Base-by-base conservation (phyloP, 2,888 invertebrate species). In the Pardosa pseudoannulata region DNA sequence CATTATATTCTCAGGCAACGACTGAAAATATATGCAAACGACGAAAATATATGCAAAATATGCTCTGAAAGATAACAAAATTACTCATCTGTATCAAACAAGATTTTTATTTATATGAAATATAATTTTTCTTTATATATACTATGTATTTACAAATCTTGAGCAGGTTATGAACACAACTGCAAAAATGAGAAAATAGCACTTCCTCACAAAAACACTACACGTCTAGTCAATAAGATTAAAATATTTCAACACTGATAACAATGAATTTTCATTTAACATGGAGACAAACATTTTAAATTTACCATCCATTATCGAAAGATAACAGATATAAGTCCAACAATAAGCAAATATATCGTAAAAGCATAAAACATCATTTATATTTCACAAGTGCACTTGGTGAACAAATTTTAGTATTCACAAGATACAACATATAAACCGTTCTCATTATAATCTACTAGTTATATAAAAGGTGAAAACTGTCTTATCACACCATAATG, bases 61-160 rank as follows among this genome's bases (percentile, higher is more conserved):
- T n/a, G n/a, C n/a, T n/a, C n/a, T n/a, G n/a, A n/a, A n/a, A n/a
- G n/a, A n/a, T n/a, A n/a, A n/a, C n/a, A n/a, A n/a, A n/a, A n/a
- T n/a, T n/a, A n/a, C n/a, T n/a, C n/a, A n/a, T n/a, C n/a, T n/a
- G n/a, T n/a, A n/a, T n/a, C n/a, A n/a, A n/a, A n/a, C n/a, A n/a
- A n/a, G n/a, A n/a, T n/a, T 46, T 46, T 46, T 46, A 46, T 46
- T 46, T 16, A 36, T 36, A 46, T 46, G 46, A 46, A 46, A 46
- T 46, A 46, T 46, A 16, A 46, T 46, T 46, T 36, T 36, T 36
- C 36, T 9, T 36, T n/a, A n/a, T n/a, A n/a, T 7, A 6, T 16
- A 46, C 5, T 16, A 46, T 16, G 16, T 46, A 11, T 46, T 46
- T 16, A 46, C 46, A 46, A 46, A 16, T 16, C 16, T 46, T 46